phyloP scores from a whole-genome alignment of 2,113 vertebrate genomes.

The Pterophyllum scalare region DNA sequence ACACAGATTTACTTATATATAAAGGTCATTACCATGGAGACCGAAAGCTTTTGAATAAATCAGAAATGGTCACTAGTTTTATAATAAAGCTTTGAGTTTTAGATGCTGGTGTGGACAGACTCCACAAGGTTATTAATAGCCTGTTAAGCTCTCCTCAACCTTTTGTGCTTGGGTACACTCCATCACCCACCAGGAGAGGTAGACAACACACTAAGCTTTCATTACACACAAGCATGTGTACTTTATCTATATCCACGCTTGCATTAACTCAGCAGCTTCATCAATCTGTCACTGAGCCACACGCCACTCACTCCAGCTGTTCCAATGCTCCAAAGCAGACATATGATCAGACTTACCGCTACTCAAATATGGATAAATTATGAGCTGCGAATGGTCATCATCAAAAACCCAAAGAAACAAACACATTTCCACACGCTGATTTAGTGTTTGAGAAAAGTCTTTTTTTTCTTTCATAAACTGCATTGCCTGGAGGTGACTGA shows the following conservation, averaged over 20 bases:
- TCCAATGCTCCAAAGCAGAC: not conserved
- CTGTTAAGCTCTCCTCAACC: not conserved
- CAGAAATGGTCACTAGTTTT: not conserved
- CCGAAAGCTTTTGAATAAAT: not conserved
- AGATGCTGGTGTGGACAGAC: not conserved
- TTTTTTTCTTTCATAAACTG: not conserved
- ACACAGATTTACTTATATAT: not conserved
- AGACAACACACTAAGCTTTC: not conserved
- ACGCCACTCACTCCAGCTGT: not conserved
- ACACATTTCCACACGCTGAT: not conserved
- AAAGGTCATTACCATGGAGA: not conserved
- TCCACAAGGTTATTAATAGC: not conserved
- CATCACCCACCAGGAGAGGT: not conserved
- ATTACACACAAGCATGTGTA: not conserved
- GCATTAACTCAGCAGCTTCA: conserved; percentile 9
- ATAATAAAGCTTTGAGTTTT: not conserved
- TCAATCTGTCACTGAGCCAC: not conserved
- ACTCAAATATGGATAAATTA: not conserved
- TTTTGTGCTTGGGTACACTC: not conserved
- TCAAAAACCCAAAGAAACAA: not conserved
- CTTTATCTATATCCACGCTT: not conserved
- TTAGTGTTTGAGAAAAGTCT: not conserved
- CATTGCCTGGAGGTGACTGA: too few species aligned
- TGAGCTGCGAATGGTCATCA: not conserved
- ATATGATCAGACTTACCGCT: conserved; percentile 1